phyloP scores from a whole-genome alignment of 2,888 invertebrate species.

The Theretra japonica region DNA sequence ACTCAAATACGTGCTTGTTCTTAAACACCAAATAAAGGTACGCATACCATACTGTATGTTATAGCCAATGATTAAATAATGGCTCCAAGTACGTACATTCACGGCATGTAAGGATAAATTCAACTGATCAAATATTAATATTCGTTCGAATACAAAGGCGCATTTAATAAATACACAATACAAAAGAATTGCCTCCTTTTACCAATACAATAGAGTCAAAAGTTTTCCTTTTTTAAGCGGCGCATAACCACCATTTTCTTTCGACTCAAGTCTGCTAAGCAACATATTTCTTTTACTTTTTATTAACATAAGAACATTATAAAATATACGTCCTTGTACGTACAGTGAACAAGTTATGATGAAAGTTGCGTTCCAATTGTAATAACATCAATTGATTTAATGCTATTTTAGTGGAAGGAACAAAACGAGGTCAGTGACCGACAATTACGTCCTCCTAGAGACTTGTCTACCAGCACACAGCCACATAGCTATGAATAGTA shows the following conservation, averaged over 20 bases:
- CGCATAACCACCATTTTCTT: constrained; percentile 19
- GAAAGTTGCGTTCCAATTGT: constrained; percentile 79
- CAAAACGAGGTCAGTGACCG: constrained; percentile 81
- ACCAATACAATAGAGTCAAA: constrained; percentile 26
- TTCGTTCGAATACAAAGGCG: constrained; percentile 24
- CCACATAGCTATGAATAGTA: constrained; percentile 34
- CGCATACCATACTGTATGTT: background rate
- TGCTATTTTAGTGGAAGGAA: constrained; percentile 82
- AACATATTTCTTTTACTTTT: constrained; percentile 23
- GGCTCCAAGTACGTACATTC: background rate
- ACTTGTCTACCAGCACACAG: constrained; percentile 46
- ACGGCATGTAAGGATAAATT: constrained; percentile 22
- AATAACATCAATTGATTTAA: constrained; percentile 84
- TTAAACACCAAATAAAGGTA: background rate
- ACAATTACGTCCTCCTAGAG: constrained; percentile 81
- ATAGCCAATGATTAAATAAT: constrained; percentile 5
- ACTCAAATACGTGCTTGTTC: background rate
- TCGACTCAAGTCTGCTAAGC: constrained; percentile 8
- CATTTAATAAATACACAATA: constrained; percentile 24
- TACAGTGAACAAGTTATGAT: constrained; percentile 68
- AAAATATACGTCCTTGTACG: constrained; percentile 46
- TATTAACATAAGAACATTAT: constrained; percentile 5
- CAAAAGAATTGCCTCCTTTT: constrained; percentile 27
- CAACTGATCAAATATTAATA: constrained; percentile 24
- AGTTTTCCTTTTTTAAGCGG: constrained; percentile 19